Evolutionary conservation across 1,140 invertebrate genomes (phyloP), one percentile per base, ranked within the genome.

Genomic region (Chlorops oryzae): DNA sequence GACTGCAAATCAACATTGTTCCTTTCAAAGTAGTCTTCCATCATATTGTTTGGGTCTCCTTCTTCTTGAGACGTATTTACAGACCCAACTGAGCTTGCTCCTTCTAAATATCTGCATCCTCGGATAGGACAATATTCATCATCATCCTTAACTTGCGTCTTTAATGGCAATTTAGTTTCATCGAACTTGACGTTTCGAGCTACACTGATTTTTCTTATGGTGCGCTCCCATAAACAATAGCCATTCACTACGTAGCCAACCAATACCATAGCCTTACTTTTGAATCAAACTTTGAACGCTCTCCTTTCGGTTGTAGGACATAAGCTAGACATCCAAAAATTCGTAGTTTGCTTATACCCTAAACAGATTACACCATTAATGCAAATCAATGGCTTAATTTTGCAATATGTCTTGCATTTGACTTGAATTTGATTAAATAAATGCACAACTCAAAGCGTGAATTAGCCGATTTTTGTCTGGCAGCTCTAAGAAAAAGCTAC

Each of bases 301-400:
- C 34, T 23, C 35, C n/a, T 44, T 24, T 27, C 20, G 20, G 44
- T 13, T 32, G 13, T 18, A 32, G 44, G 9, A 9, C 13, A 21
- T 56, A 59, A 20, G 55, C 55, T 40, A 37, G 12, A 42, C 47
- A 56, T 7, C 64, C 62, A 52, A 68, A 65, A 9, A 61, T 57
- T 41, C 55, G 44, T 18, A 69, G 23, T 13, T 56, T 55, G 7
- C n/a, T n/a, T n/a, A n/a, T n/a, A n/a, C n/a, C n/a, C n/a, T n/a
- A n/a, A n/a, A n/a, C n/a, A n/a, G n/a, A n/a, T n/a, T n/a, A n/a
- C n/a, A n/a, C n/a, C n/a, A n/a, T n/a, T n/a, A n/a, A n/a, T n/a
- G n/a, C n/a, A n/a, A n/a, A n/a, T n/a, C n/a, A n/a, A n/a, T n/a
- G n/a, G n/a, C n/a, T n/a, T n/a, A n/a, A n/a, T n/a, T n/a, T n/a